These are phyloP conservation scores for Cyprinodon brontotheroides DNA, from an alignment of 2,113 vertebrate species.

Conservation along the genomic window DNA sequence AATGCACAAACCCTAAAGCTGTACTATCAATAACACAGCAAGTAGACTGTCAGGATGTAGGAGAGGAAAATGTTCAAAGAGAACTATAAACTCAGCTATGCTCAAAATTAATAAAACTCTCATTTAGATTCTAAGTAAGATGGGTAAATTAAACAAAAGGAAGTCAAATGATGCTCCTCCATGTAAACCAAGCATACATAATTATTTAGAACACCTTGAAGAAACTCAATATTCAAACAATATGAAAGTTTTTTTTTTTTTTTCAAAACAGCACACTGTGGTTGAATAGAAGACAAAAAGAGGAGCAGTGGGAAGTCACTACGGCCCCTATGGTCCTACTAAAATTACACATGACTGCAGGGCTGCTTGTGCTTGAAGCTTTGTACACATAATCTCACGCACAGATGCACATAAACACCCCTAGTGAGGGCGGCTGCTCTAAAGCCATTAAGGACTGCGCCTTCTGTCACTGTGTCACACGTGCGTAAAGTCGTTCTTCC, in stretches of 20 bases:
- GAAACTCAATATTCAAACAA: not conserved
- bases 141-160: not conserved
- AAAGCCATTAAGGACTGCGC: constrained; percentile 28
- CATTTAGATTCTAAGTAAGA: constrained; percentile 4
- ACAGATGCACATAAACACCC: constrained; percentile 41
- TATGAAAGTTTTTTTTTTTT: not conserved
- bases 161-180: not conserved
- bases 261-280: constrained; percentile 21
- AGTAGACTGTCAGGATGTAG: not conserved
- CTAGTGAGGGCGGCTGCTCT: constrained; percentile 31
- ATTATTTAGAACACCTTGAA: not conserved
- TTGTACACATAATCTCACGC: constrained; percentile 31
- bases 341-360: constrained; percentile 52
- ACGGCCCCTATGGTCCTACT: constrained; percentile 44
- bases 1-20: constrained; percentile 2
- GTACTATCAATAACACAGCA: not conserved
- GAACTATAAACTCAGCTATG: not conserved
- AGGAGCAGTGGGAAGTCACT: constrained; percentile 13
- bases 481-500: constrained; percentile 39
- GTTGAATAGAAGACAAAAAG: constrained; percentile 42
- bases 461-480: constrained; percentile 49
- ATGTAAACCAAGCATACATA: not conserved
- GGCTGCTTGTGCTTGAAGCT: constrained; percentile 30
- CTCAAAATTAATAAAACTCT: not conserved
- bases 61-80: not conserved